phyloP scores from a whole-genome alignment of 2,113 vertebrate species.

The Thalassarche chlororhynchos region DNA sequence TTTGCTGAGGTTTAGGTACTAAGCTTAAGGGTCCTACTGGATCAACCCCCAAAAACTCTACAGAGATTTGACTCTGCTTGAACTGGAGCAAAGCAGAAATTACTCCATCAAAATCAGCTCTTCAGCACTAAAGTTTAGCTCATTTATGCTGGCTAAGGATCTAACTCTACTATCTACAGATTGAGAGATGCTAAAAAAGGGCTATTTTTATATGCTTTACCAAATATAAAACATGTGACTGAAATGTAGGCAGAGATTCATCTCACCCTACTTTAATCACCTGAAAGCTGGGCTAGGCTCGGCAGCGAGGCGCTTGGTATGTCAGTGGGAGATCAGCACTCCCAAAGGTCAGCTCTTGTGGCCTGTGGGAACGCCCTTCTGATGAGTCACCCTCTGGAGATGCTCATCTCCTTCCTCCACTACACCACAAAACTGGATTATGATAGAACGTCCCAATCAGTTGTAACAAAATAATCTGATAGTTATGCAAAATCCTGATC shows the following conservation, averaged over 20 bases:
- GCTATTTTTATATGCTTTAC: not conserved
- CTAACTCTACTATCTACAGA: not conserved
- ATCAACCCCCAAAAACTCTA: not conserved
- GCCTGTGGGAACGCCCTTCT: not conserved
- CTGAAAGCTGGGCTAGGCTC: not conserved
- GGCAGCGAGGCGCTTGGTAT: not conserved
- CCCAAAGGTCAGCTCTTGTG: not conserved
- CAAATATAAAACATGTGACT: conserved; percentile 8
- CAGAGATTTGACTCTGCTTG: not conserved
- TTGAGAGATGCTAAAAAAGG: not conserved
- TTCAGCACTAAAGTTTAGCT: not conserved
- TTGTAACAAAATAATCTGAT: not conserved
- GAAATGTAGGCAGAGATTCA: not conserved
- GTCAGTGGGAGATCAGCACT: not conserved
- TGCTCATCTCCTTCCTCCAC: not conserved
- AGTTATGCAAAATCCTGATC: not conserved
- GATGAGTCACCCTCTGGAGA: not conserved
- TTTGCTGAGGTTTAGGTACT: not conserved
- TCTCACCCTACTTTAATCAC: conserved; percentile 48
- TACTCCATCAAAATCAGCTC: not conserved
- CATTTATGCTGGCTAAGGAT: not conserved
- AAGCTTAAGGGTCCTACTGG: not conserved
- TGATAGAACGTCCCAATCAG: not conserved
- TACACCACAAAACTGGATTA: not conserved
- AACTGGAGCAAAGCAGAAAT: not conserved